phyloP scores from a whole-genome alignment of 2,797 vertebrate species.

The Tachyglossus aculeatus region DNA sequence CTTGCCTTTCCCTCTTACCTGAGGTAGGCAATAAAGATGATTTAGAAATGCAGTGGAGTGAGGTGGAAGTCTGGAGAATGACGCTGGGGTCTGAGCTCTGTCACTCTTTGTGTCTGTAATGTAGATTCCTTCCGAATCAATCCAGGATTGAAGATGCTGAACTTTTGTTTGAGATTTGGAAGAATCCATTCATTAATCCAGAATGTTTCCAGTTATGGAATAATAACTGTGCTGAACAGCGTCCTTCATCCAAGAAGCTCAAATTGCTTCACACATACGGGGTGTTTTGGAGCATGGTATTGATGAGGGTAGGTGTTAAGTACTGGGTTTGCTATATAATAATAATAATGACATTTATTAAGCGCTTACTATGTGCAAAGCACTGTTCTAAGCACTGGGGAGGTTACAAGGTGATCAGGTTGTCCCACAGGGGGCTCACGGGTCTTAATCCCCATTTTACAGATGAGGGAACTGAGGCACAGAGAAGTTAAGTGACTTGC shows the following conservation, averaged over 20 bases:
- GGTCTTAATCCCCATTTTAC: no score
- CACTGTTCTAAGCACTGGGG: no score
- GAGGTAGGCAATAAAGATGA: conserved; percentile 39
- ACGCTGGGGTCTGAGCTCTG: conserved; percentile 17
- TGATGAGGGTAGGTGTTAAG: no score
- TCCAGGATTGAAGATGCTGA: conserved; percentile 22
- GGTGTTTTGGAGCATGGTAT: no score
- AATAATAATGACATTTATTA: no score
- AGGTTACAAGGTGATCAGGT: no score
- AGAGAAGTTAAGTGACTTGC: no score
- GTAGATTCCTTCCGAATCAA: conserved; percentile 20
- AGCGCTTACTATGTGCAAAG: no score
- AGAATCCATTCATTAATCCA: conserved; percentile 37
- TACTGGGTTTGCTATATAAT: no score
- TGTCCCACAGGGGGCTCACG: no score
- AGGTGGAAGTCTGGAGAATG: conserved; percentile 27
- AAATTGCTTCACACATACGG: neutral
- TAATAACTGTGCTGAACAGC: neutral
- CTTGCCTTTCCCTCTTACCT: neutral
- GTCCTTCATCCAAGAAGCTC: neutral
- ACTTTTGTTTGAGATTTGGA: conserved; percentile 21
- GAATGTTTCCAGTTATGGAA: conserved; percentile 2
- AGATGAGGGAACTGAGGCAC: no score
- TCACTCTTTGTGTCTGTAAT: conserved; percentile 24
- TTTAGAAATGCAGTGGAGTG: conserved; percentile 34